Evolutionary conservation across 2,888 invertebrate genomes (phyloP).

Genomic region (Emmelina monodactyla): DNA sequence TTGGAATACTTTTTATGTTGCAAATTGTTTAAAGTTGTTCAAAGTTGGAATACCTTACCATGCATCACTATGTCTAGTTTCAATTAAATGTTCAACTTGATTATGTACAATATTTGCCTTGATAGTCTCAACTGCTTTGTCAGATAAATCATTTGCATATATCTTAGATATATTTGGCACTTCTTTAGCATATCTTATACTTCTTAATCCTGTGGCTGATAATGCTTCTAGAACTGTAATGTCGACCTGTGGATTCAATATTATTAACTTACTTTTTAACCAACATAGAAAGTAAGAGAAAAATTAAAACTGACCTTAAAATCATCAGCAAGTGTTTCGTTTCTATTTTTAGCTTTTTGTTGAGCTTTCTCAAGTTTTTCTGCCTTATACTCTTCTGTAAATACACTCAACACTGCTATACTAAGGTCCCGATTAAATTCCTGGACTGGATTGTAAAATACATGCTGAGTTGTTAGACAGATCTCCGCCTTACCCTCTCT

Average conservation of each 20-base stretch:
- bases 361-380: constrained; percentile 21
- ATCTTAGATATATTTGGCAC: constrained; percentile 81
- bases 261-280: too few relatives aligned
- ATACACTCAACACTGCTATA: constrained; percentile 76
- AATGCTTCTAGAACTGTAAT: constrained; percentile 88
- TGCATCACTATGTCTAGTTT: constrained; percentile 85
- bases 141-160: constrained; percentile 91
- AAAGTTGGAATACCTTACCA: too few relatives aligned
- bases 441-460: constrained; percentile 98
- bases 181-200: constrained; percentile 96
- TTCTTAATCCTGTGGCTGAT: constrained; percentile 94
- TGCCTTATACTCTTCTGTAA: constrained; percentile 57
- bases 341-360: constrained; percentile 20
- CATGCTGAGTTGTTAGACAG: constrained; percentile 72
- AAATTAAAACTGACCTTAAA: not conserved
- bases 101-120: constrained; percentile 80
- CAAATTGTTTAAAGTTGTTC: too few relatives aligned
- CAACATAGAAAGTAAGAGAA: not conserved
- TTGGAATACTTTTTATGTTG: too few relatives aligned
- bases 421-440: constrained; percentile 97
- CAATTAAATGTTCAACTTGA: constrained; percentile 75
- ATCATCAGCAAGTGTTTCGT: constrained; percentile 9
- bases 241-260: constrained; percentile 61
- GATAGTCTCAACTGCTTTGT: constrained; percentile 86
- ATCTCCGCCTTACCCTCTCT: constrained; percentile 84